Percentiles rank a stretch among this genome's conserved stretches.
Evolutionary conservation across 2,113 vertebrate genomes (phyloP).

Genomic region (Spheniscus mendiculus): DNA sequence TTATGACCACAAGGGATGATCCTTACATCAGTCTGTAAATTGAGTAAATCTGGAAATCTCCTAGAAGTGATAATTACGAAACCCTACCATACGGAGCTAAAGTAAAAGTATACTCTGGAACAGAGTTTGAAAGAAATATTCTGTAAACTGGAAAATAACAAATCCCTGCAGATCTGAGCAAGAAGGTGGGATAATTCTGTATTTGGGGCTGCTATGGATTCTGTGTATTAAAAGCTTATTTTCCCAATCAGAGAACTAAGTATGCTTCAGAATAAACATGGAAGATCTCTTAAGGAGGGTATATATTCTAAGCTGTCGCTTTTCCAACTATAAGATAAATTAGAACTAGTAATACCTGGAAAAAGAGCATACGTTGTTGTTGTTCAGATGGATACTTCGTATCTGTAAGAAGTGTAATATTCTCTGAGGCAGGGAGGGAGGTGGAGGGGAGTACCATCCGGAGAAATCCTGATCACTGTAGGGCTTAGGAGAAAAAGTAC

Average conservation of each 20-base stretch:
- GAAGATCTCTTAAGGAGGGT: neutral
- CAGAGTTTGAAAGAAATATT: neutral
- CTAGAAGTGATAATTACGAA: neutral
- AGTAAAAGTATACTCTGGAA: neutral
- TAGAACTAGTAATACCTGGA: neutral
- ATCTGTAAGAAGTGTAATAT: neutral
- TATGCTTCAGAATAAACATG: neutral
- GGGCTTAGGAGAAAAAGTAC: neutral
- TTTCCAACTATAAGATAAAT: neutral
- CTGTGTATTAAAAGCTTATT: neutral
- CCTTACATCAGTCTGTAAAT: neutral
- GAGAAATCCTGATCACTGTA: neutral
- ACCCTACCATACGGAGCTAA: neutral
- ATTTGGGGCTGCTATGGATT: neutral
- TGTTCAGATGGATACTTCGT: neutral
- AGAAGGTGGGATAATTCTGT: neutral
- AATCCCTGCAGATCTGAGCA: neutral
- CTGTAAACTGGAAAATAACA: neutral
- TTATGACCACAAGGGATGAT: neutral
- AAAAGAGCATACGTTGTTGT: neutral
- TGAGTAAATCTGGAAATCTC: neutral
- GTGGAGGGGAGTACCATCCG: neutral
- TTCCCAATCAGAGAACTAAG: neutral
- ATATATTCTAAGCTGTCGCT: neutral
- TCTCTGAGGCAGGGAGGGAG: neutral